Evolutionary conservation across 2,113 vertebrate genomes (phyloP), one percentile per base, ranked within the genome.

Genomic region (Microcebus griseorufus): DNA sequence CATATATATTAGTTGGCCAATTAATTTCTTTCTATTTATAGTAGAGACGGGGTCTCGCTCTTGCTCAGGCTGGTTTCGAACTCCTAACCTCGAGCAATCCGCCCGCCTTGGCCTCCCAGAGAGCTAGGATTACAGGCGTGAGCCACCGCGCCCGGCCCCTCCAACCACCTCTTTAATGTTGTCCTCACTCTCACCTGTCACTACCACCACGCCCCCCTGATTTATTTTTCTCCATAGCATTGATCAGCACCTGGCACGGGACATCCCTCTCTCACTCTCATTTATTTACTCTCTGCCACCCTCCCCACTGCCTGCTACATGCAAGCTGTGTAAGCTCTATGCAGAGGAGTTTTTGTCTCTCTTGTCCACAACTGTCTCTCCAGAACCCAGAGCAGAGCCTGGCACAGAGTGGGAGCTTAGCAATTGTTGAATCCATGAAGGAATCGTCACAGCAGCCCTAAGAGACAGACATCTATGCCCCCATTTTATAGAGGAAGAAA

Each of bases 151-250:
- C n/a, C n/a, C n/a, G n/a, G n/a, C n/a, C n/a, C n/a, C n/a, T n/a
- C n/a, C n/a, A n/a, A 55, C 58, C 39, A 81, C 51, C 29, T 94
- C 69, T 37, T 82, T 88, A 29, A 34, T 48, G 6, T 39, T 20
- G 9, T 69, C 53, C 48, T 12, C 0, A 13, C 2, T 10, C 60
- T 9, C 7, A 23, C 13, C 45, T 4, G 0, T 12, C 11, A 3
- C 22, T 53, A 14, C 27, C 76, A 16, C 69, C 7, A 13, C 8
- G 5, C 51, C n/a, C 58, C 22, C 45, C 62, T 53, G 42, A 51
- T 51, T 69, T 62, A 6, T 64, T 51, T 88, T 48, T 42, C 37
- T 72, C 45, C 17, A 3, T 67, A 34, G 65, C 39, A 23, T n/a
- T 55, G 58, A n/a, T 51, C 5, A 13, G 25, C 42, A 12, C 53